A percentile compares a stretch with the other conserved stretches of the same genome.
phyloP scores from a whole-genome alignment of 2,888 invertebrate genomes.

The Leptopilina drosophilae region DNA sequence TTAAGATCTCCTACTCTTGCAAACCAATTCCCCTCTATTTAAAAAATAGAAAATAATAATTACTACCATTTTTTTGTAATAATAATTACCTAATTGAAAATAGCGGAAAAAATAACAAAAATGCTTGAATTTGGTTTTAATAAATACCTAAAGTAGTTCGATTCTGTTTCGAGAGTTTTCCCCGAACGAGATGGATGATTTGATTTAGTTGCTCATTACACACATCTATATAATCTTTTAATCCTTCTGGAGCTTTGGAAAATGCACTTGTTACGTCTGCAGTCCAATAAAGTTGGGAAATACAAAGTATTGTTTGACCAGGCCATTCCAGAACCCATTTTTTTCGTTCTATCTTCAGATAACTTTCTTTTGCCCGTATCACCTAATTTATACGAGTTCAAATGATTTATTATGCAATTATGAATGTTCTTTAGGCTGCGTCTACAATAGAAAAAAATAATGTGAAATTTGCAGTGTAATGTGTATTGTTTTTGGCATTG shows the following conservation, averaged over 20 bases:
- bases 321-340: constrained; percentile 83
- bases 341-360: constrained; percentile 73
- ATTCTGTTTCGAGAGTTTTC: constrained; percentile 90
- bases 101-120: too few species aligned
- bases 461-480: too few species aligned
- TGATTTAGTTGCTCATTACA: constrained; percentile 88
- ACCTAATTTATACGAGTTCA: constrained; percentile 63
- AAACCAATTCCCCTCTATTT: too few species aligned
- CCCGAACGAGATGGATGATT: constrained; percentile 91
- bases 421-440: too few species aligned
- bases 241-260: constrained; percentile 78
- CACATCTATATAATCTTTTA: constrained; percentile 83
- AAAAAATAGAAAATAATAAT: too few species aligned
- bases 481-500: too few species aligned
- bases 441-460: too few species aligned
- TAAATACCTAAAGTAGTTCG: constrained; percentile 88
- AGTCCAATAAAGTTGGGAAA: constrained; percentile 94
- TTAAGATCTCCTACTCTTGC: too few species aligned
- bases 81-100: too few species aligned
- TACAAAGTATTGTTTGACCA: constrained; percentile 83
- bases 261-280: constrained; percentile 90
- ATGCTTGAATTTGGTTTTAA: neutral
- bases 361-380: constrained; percentile 76
- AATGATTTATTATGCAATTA: too few species aligned
- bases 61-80: too few species aligned